A percentile compares a stretch with the other conserved stretches of the same genome.
These are phyloP conservation scores for Hypomesus transpacificus DNA, from an alignment of 2,113 vertebrate genomes.

Conservation along the genomic window DNA sequence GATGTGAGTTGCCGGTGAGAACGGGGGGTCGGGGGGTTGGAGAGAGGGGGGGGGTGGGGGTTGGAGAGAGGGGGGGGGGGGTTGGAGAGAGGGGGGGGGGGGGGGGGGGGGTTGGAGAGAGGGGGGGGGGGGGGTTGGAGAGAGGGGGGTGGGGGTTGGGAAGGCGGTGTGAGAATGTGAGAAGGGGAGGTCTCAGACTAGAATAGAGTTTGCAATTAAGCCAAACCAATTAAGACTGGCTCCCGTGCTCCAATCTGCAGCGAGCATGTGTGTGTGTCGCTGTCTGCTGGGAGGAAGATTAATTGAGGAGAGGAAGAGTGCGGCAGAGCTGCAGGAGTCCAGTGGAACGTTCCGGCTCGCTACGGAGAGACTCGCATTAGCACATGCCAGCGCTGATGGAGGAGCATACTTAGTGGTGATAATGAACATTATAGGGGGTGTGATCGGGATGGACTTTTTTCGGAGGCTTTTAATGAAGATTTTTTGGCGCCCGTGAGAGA, in stretches of 20 bases:
- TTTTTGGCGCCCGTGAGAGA: constrained; percentile 18
- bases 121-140: constrained; percentile 33
- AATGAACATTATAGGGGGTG: constrained; percentile 67
- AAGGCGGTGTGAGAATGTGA: background rate
- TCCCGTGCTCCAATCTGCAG: constrained; percentile 33
- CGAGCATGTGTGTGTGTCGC: constrained; percentile 32
- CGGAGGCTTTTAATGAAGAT: constrained; percentile 57
- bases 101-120: constrained; percentile 46
- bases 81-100: constrained; percentile 25
- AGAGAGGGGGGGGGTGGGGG: constrained; percentile 42
- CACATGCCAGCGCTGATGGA: constrained; percentile 69
- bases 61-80: constrained; percentile 33
- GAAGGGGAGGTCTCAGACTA: constrained; percentile 28
- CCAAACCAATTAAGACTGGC: constrained; percentile 46
- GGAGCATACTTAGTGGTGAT: constrained; percentile 69
- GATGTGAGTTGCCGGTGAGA: constrained; percentile 25
- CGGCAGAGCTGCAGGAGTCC: constrained; percentile 58
- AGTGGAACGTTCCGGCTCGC: constrained; percentile 58
- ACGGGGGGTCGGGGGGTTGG: constrained; percentile 20
- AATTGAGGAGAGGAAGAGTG: constrained; percentile 54
- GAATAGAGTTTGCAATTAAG: constrained; percentile 36
- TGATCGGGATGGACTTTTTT: constrained; percentile 58
- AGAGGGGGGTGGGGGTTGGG: background rate
- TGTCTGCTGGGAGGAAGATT: constrained; percentile 56
- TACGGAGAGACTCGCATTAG: constrained; percentile 62